Percentiles rank a stretch among this genome's conserved stretches.
Conservation (phyloP, 2,113 vertebrate genomes). For the Lagopus leucura region DNA sequence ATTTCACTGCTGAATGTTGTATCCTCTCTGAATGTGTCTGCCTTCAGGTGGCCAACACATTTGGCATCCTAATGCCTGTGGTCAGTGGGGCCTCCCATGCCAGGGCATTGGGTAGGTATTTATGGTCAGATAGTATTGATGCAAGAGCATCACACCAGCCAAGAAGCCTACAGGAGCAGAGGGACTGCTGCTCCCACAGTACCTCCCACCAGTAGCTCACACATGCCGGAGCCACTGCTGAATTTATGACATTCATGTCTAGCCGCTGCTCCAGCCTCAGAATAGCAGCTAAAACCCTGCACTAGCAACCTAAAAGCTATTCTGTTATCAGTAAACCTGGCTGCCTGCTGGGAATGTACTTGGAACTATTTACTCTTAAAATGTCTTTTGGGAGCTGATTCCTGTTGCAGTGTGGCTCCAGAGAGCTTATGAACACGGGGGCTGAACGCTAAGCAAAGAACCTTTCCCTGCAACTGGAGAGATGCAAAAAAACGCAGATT, state of each 20-base stretch:
- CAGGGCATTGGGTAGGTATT: not conserved
- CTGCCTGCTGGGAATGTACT: not conserved
- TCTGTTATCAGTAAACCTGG: not conserved
- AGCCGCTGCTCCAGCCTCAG: rapidly evolving
- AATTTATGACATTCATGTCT: rapidly evolving
- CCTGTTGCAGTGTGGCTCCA: not conserved
- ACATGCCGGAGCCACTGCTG: not conserved
- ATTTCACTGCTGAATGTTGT: not conserved
- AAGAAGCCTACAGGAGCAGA: not conserved
- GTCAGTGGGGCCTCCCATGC: too few species aligned
- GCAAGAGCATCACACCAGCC: not conserved
- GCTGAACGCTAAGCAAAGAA: not conserved
- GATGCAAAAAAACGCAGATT: not conserved
- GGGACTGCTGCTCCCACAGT: not conserved
- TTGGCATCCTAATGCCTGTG: not conserved
- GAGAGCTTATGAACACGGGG: not conserved
- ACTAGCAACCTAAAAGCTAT: not conserved
- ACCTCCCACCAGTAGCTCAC: not conserved
- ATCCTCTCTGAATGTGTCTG: not conserved
- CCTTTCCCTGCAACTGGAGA: not conserved
- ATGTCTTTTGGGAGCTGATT: not conserved
- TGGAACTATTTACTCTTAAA: not conserved
- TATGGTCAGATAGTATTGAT: not conserved
- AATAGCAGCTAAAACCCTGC: not conserved
- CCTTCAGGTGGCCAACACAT: not conserved